Evolutionary conservation across 2,888 invertebrate species (phyloP), one percentile per base, ranked within the genome.

Genomic region (Eupithecia pulchellata): DNA sequence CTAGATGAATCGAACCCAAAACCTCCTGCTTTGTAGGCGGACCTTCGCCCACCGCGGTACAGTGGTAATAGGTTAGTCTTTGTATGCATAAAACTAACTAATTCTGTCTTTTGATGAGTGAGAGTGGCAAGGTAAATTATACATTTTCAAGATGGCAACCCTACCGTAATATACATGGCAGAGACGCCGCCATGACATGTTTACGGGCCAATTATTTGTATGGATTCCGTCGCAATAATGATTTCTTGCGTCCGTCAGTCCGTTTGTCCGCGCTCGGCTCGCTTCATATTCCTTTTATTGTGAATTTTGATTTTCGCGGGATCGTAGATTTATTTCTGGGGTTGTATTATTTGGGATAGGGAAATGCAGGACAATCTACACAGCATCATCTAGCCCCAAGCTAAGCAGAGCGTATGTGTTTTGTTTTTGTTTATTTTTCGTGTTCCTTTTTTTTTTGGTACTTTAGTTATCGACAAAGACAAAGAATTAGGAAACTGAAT

Each of bases 181-280:
- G 87, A 93, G 92, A 91, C 90, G 92, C 93, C 94, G 93, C 92
- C 87, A 85, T 93, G 94, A 94, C 94, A 94, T 94, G 92, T 94
- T 94, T 94, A 94, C 94, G 93, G 94, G 86, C 94, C 94, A 94
- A 94, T 94, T 94, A 94, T 94, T 94, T 94, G 94, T 94, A 93
- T 93, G 93, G 93, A 92, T 92, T 92, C 92, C 91, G 84, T 83
- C 83, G 89, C 93, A 91, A 89, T 93, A 93, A 94, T 93, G 93
- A 93, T 94, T 94, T 94, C 93, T 94, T 93, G 93, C 86, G 87
- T 85, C 86, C 82, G 85, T 75, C 83, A 77, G 83, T 73, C 72
- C 64, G 76, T 70, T 73, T 52, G 52, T 52, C 78, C 80, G 82
- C 82, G 84, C 78, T 80, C 58, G 73, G 81, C 76, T 78, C 79